These are phyloP conservation scores for Callinectes sapidus DNA, from an alignment of 2,888 invertebrate genomes.

Conservation along the genomic window DNA sequence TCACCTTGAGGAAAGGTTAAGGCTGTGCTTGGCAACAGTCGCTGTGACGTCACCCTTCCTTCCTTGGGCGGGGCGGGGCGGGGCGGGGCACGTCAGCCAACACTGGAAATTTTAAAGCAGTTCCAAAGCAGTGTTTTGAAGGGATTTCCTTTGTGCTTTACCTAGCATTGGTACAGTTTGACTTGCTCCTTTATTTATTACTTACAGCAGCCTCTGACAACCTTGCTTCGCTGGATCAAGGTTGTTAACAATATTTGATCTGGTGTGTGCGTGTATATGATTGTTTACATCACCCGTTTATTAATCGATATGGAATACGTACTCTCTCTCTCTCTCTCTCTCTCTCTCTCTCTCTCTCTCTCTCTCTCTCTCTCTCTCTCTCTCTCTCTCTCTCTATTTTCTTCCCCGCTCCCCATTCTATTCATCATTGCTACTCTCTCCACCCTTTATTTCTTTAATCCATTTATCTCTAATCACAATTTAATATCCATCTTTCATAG, in stretches of 20 bases:
- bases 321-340: conserved; percentile 1
- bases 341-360: neutral
- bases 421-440: neutral
- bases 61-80: neutral
- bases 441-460: neutral
- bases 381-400: neutral
- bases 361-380: conserved; percentile 6
- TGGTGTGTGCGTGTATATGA: neutral
- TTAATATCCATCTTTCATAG: neutral
- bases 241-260: neutral
- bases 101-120: neutral
- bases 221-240: neutral
- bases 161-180: neutral
- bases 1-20: neutral
- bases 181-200: neutral
- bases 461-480: neutral
- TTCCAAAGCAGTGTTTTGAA: neutral
- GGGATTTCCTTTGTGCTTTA: neutral
- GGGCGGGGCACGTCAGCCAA: neutral
- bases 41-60: neutral
- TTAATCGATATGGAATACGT: conserved; percentile 19
- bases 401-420: neutral
- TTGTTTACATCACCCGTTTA: neutral
- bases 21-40: conserved; percentile 26
- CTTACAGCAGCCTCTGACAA: neutral